Base-by-base conservation (phyloP, 2,113 vertebrate species). In the Cyanoramphus novaezelandiae region DNA sequence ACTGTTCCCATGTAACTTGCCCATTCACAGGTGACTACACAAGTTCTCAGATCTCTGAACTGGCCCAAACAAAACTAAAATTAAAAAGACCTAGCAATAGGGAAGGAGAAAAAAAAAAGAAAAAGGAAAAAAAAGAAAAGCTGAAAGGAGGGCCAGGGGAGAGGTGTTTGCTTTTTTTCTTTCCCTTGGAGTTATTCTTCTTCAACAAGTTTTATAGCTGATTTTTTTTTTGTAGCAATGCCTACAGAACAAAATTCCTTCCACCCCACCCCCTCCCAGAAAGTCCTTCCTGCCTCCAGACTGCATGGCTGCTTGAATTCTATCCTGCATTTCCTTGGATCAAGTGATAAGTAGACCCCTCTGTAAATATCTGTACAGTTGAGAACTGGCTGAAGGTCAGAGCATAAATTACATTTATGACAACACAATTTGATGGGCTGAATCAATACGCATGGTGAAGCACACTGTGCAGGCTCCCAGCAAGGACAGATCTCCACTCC, bases 361-460 rank as follows among this genome's bases (percentile, higher is more conserved):
- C 85, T 39, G 70, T 62, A 71, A 95, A 79, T 52, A 94, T 16
- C 86, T 67, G 86, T 44, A 63, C 60, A 0, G 68, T 88, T 14
- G n/a, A 81, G 90, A 93, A 76, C 91, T 83, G 76, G 92, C 82
- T 96, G 92, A 94, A 95, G 91, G 91, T 92, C 82, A 8, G 46
- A 53, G 88, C 71, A 88, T 77, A 93, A 94, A 95, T 88, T 70
- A 27, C 86, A 17, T 81, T 94, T 86, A 57, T 72, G 27, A 35
- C 79, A 67, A 43, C 68, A 44, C 49, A 53, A 83, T 90, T 53
- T 77, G 94, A 94, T 83, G 76, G 91, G 68, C n/a, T 63, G 76
- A 90, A 95, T 96, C 95, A 90, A 95, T 96, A 83, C 4, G 37
- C 50, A 24, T 88, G 91, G 92, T 88, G 68, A 53, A 95, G 53